These are phyloP conservation scores for Portevinia maculata DNA, from an alignment of 2,888 invertebrate genomes.

Conservation along the genomic window DNA sequence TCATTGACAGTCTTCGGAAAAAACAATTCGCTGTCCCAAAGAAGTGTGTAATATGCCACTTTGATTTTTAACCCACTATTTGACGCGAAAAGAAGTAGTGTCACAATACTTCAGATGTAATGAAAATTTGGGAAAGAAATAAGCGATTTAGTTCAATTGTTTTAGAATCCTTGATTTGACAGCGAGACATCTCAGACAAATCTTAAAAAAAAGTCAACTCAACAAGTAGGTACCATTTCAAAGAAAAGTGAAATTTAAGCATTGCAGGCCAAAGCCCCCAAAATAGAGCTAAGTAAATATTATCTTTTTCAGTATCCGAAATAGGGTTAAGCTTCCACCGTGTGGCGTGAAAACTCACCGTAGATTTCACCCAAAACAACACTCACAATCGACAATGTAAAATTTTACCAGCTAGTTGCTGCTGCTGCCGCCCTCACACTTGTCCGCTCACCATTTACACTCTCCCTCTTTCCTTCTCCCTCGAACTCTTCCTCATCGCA, in stretches of 20 bases:
- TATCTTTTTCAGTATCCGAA: conserved; percentile 46
- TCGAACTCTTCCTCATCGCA: conserved; percentile 1
- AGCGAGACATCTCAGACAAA: too few relatives aligned
- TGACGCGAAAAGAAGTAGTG: too few relatives aligned
- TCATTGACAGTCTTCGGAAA: too few relatives aligned
- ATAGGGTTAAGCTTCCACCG: conserved; percentile 11
- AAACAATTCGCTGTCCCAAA: too few relatives aligned
- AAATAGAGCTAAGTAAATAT: conserved; percentile 15
- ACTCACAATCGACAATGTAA: conserved; percentile 6
- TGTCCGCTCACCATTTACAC: conserved; percentile 50
- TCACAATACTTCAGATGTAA: too few relatives aligned
- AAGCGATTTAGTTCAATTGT: too few relatives aligned
- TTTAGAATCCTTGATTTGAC: too few relatives aligned
- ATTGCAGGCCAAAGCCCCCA: conserved; percentile 5
- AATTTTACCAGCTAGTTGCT: neutral
- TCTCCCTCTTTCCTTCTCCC: neutral
- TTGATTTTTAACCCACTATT: too few relatives aligned
- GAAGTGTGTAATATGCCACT: too few relatives aligned
- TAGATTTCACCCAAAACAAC: conserved; percentile 28
- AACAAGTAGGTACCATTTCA: conserved; percentile 39
- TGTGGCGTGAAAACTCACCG: conserved; percentile 17
- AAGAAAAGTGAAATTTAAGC: conserved; percentile 62
- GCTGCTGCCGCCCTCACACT: conserved; percentile 10
- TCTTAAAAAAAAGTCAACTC: too few relatives aligned
- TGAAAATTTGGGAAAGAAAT: too few relatives aligned